Evolutionary conservation across 1,140 invertebrate genomes (phyloP).

Genomic region (Rhagoletis zephyria): DNA sequence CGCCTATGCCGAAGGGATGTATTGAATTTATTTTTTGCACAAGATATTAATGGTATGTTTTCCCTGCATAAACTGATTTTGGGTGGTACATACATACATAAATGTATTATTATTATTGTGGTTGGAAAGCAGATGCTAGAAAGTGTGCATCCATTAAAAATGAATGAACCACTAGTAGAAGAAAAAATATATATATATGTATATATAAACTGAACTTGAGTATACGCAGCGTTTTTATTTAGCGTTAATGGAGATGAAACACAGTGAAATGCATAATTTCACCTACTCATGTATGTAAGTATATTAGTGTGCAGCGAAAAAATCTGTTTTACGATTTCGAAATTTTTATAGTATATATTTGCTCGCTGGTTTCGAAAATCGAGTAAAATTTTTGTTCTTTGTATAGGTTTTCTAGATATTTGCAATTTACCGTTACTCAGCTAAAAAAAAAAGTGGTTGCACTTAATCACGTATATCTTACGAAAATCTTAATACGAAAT

Average conservation of each 20-base stretch:
- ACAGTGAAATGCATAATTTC: too few relatives aligned
- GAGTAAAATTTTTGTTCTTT: too few relatives aligned
- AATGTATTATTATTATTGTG: background rate
- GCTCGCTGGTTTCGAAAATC: too few relatives aligned
- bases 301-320: too few relatives aligned
- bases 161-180: background rate
- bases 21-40: background rate
- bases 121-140: background rate
- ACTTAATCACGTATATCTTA: too few relatives aligned
- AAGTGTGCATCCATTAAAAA: background rate
- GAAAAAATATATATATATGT: background rate
- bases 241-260: background rate
- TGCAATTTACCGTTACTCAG: too few relatives aligned
- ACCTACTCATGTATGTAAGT: too few relatives aligned
- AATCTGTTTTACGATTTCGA: too few relatives aligned
- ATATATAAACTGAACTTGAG: background rate
- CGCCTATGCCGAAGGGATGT: background rate
- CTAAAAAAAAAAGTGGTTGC: too few relatives aligned
- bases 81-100: background rate
- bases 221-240: background rate
- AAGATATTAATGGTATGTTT: slow-evolving; percentile 29
- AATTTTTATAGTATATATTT: too few relatives aligned
- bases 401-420: too few relatives aligned
- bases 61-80: background rate
- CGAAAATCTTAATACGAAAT: too few relatives aligned